These are phyloP conservation scores for Drosophila phalerata DNA, from an alignment of 2,888 invertebrate genomes.

Conservation along the genomic window DNA sequence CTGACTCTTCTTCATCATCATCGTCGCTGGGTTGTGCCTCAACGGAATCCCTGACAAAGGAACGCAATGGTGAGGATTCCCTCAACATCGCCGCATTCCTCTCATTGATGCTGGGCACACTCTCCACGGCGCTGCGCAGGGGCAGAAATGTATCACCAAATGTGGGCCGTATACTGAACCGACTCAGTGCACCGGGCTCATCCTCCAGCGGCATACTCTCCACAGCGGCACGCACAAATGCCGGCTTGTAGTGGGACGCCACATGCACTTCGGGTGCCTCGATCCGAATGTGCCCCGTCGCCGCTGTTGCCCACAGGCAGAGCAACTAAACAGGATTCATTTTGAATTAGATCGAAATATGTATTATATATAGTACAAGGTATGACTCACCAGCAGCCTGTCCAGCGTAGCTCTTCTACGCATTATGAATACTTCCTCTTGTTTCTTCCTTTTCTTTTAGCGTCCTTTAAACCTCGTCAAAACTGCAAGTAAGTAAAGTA, in stretches of 20 bases:
- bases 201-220: conserved; percentile 82
- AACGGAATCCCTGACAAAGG: conserved; percentile 84
- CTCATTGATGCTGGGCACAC: conserved; percentile 86
- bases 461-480: not conserved
- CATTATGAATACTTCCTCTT: conserved; percentile 34
- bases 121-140: conserved; percentile 92
- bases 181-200: conserved; percentile 48
- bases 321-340: conserved; percentile 39
- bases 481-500: not conserved
- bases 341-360: not conserved
- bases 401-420: conserved; percentile 55
- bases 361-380: not conserved
- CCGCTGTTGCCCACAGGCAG: conserved; percentile 43
- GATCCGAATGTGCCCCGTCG: conserved; percentile 77
- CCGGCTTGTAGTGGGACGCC: conserved; percentile 64
- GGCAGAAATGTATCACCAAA: conserved; percentile 87
- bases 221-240: conserved; percentile 84
- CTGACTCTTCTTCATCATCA: conserved; percentile 42
- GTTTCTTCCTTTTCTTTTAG: not conserved
- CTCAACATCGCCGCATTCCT: conserved; percentile 54
- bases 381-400: conserved; percentile 56
- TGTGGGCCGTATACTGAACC: conserved; percentile 74
- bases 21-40: conserved; percentile 81
- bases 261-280: conserved; percentile 76
- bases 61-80: conserved; percentile 62